Base-by-base conservation (phyloP, 2,888 invertebrate species). In the Chelonus formosanus region DNA sequence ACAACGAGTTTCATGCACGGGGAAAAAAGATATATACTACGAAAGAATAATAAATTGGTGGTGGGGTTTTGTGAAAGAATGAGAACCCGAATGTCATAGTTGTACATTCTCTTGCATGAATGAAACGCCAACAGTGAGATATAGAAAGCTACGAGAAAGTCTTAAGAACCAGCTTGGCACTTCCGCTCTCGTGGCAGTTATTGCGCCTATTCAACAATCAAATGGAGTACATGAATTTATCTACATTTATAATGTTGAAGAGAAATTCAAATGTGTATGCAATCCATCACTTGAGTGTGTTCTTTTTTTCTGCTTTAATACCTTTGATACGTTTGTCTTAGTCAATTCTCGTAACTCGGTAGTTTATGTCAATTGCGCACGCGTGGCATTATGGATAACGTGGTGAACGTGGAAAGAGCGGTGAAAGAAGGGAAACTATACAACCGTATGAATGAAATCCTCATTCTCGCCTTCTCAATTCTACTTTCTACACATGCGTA, bases 391-490 rank as follows among this genome's bases (percentile, higher is more conserved):
- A 40, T 60, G 54, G 47, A n/a, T 40, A 20, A 10, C 6, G 40
- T 44, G 44, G n/a, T 50, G 8, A 62, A 7, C 35, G 48, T 53
- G 32, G 70, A 63, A 65, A 61, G 66, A 63, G 65, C 60, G 43
- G 34, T 36, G 20, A 53, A 48, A 50, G 71, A 65, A 71, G 67
- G 67, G 55, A 56, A 50, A 35, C 68, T 57, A 60, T 59, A 63
- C 71, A 71, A 67, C 72, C 71, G 78, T 76, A 80, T 80, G 80
- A 80, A 80, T 80, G 80, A 80, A 80, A 78, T 71, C 75, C 71
- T 63, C 67, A 67, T 54, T 54, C 31, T 20, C 34, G 59, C 20
- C 20, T 43, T 53, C 40, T 40, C 40, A 40, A 40, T 40, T 40
- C 40, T 40, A 40, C 40, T 40, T 40, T 40, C 40, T 40, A 40